Evolutionary conservation across 1,140 invertebrate species (phyloP), one percentile per base, ranked within the genome.

Genomic region (Drosophila melanica): DNA sequence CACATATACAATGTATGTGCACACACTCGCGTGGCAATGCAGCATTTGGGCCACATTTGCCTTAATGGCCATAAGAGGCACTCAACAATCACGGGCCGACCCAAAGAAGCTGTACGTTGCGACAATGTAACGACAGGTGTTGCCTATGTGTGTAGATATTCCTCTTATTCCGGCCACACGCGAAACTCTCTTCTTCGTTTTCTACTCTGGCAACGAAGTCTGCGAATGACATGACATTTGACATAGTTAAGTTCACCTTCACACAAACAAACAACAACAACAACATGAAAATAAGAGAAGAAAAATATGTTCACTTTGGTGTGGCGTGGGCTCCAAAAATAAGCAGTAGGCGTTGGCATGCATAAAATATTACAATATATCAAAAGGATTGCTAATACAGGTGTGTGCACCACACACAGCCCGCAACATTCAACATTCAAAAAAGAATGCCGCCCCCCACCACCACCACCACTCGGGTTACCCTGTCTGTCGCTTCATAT

Each of bases 361-460:
- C 70, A 81, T 80, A 75, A 81, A 81, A 69, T 86, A 71, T 72
- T 64, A 70, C 77, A 86, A 86, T 81, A 76, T 78, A 81, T 87
- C 82, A 86, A 86, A 86, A 81, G 78, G 75, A 81, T 87, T 87
- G 82, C 71, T 72, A 79, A 72, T 73, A 73, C 71, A 75, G 72
- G 72, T 55, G 55, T 48, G 45, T 27, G 23, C 4, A n/a, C n/a
- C n/a, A n/a, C n/a, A n/a, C n/a, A n/a, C n/a, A n/a, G 23, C 6
- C 23, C 23, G 20, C 30, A 39, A 4, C 33, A 39, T 35, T 65
- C 62, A 45, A 33, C 45, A 50, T 39, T 14, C 30, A 42, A n/a
- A 47, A 37, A 23, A 4, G 10, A 14, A n/a, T n/a, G n/a, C n/a
- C n/a, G n/a, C n/a, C n/a, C n/a, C n/a, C n/a, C n/a, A n/a, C n/a